These are phyloP conservation scores for Oceanodroma leucorhoa DNA, from an alignment of 2,797 vertebrate genomes.

Conservation along the genomic window DNA sequence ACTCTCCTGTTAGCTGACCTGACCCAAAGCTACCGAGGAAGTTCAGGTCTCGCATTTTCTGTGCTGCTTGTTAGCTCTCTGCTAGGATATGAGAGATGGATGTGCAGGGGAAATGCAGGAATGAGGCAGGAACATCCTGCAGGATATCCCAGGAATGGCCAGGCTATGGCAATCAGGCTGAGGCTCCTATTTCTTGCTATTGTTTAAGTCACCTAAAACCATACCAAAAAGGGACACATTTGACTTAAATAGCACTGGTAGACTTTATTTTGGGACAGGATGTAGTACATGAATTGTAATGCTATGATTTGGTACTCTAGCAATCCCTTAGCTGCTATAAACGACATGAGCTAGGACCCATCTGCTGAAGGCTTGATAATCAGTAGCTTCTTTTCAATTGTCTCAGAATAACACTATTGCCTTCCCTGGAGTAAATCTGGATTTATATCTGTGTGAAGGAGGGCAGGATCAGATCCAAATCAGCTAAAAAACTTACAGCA, in stretches of 20 bases:
- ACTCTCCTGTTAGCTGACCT: not conserved
- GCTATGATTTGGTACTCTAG: not conserved
- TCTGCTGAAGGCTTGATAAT: not conserved
- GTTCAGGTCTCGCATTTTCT: not conserved
- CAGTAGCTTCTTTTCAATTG: not conserved
- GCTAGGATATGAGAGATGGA: not conserved
- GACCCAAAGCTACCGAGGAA: not conserved
- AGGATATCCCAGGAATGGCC: not conserved
- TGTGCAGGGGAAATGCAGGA: not conserved
- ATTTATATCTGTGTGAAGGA: not conserved
- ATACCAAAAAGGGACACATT: not conserved
- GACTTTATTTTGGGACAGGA: slow-evolving; percentile 22
- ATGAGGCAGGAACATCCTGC: slow-evolving; percentile 24
- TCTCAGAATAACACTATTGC: not conserved
- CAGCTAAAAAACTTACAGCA: not conserved
- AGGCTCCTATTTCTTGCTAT: not conserved
- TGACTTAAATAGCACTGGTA: not conserved
- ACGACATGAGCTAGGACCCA: not conserved
- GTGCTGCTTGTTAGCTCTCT: not conserved
- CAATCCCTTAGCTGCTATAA: not conserved
- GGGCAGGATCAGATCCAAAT: not conserved
- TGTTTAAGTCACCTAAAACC: not conserved
- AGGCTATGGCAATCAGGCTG: not conserved
- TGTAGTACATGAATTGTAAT: not conserved
- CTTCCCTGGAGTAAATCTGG: not conserved